A percentile compares a stretch with the other conserved stretches of the same genome.
Evolutionary conservation across 2,797 vertebrate genomes (phyloP).

Genomic region (Gouania willdenowi): DNA sequence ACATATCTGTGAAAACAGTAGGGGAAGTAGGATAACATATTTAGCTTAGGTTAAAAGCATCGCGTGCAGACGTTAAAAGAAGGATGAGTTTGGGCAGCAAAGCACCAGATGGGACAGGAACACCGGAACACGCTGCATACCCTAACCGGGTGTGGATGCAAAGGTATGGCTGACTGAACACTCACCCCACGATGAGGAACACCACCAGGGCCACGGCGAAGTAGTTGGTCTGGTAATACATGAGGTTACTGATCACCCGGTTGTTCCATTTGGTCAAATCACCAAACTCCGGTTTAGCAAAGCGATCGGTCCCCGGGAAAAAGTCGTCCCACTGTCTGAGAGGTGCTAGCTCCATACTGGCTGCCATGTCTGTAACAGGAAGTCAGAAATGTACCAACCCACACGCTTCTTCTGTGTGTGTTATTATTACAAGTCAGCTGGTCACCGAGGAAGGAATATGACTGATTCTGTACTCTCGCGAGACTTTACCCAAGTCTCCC

Average conservation of each 20-base stretch:
- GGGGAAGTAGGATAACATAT: no score
- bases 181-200: slow-evolving; percentile 89
- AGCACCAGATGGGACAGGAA: no score
- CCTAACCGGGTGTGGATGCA: slow-evolving; percentile 41
- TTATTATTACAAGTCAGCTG: slow-evolving; percentile 64
- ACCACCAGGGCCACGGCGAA: slow-evolving; percentile 79
- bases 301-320: slow-evolving; percentile 84
- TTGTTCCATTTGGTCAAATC: slow-evolving; percentile 94
- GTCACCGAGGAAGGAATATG: slow-evolving; percentile 1
- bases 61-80: no score
- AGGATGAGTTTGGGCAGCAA: not conserved
- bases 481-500: slow-evolving; percentile 22
- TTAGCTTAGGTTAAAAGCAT: no score
- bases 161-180: slow-evolving; percentile 32
- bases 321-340: slow-evolving; percentile 90
- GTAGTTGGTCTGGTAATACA: slow-evolving; percentile 97
- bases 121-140: no score
- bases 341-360: slow-evolving; percentile 83
- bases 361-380: slow-evolving; percentile 72
- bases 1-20: no score
- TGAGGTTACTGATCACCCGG: slow-evolving; percentile 89
- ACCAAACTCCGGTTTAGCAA: slow-evolving; percentile 82
- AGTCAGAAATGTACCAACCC: slow-evolving; percentile 28
- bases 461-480: not conserved
- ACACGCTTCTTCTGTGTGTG: slow-evolving; percentile 44